Evolutionary conservation across 2,888 invertebrate species (phyloP).

Genomic region (Apotomis betuletana): DNA sequence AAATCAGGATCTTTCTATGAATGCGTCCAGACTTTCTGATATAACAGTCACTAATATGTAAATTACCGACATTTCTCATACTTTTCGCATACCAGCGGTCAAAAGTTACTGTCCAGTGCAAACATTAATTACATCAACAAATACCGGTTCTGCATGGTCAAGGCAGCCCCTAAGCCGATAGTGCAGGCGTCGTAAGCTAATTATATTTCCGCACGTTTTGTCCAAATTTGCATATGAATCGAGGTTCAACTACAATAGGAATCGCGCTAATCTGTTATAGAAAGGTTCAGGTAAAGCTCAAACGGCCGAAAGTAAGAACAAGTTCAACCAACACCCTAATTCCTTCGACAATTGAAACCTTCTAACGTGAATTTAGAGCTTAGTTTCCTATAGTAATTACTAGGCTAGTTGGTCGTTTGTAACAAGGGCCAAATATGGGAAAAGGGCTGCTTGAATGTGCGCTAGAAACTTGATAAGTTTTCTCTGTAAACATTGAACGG

Average conservation of each 20-base stretch:
- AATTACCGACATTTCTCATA: slow-evolving; percentile 49
- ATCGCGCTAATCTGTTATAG: slow-evolving; percentile 65
- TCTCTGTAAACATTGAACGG: slow-evolving; percentile 71
- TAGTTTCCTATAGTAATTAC: not conserved
- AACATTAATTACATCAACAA: slow-evolving; percentile 80
- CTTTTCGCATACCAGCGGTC: slow-evolving; percentile 71
- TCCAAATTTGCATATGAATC: slow-evolving; percentile 79
- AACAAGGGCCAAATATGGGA: slow-evolving; percentile 48
- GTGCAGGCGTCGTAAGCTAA: slow-evolving; percentile 71
- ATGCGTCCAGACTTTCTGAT: not conserved
- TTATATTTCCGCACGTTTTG: slow-evolving; percentile 83
- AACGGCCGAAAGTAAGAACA: slow-evolving; percentile 2
- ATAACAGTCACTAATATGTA: not conserved
- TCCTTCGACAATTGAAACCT: slow-evolving; percentile 1
- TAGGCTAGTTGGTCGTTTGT: slow-evolving; percentile 1
- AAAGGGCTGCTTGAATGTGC: slow-evolving; percentile 58
- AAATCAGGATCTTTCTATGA: not conserved
- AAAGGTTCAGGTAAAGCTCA: slow-evolving; percentile 61
- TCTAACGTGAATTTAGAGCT: slow-evolving; percentile 6
- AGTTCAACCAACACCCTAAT: not conserved
- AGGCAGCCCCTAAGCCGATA: slow-evolving; percentile 64
- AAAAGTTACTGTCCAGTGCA: slow-evolving; percentile 67
- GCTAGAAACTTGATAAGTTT: slow-evolving; percentile 79
- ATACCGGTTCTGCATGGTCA: slow-evolving; percentile 69
- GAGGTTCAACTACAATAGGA: slow-evolving; percentile 70